These are phyloP conservation scores for Beaufortia kweichowensis DNA, from an alignment of 2,113 vertebrate genomes.

Conservation along the genomic window DNA sequence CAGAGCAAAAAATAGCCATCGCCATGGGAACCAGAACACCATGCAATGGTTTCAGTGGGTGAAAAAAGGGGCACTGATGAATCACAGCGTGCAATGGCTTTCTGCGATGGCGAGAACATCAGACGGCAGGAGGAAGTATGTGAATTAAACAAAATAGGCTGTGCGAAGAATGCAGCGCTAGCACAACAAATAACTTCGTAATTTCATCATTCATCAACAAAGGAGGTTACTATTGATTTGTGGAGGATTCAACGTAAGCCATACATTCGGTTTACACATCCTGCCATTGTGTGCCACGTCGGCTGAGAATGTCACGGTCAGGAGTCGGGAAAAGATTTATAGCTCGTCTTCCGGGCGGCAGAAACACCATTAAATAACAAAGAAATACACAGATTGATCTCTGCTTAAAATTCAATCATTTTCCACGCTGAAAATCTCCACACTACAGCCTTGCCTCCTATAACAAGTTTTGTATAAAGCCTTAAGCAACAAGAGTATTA, in stretches of 20 bases:
- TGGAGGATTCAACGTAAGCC: slow-evolving; percentile 34
- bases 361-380: neutral
- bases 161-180: slow-evolving; percentile 30
- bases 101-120: neutral
- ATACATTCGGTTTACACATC: slow-evolving; percentile 29
- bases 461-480: too few species aligned
- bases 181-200: slow-evolving; percentile 43
- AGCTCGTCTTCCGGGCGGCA: neutral
- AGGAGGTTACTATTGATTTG: slow-evolving; percentile 49
- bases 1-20: slow-evolving; percentile 48
- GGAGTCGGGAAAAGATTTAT: slow-evolving; percentile 8
- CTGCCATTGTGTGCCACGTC: neutral
- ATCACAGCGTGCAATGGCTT: slow-evolving; percentile 46
- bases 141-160: slow-evolving; percentile 48
- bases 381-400: neutral
- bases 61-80: slow-evolving; percentile 53
- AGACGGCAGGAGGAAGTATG: slow-evolving; percentile 14
- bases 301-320: neutral
- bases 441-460: neutral
- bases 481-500: neutral
- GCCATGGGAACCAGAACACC: slow-evolving; percentile 61
- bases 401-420: neutral
- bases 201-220: slow-evolving; percentile 53
- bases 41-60: slow-evolving; percentile 44
- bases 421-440: neutral